Base-by-base conservation (phyloP, 92 coral and sea anemone species). In the Palythoa heliodiscus region DNA sequence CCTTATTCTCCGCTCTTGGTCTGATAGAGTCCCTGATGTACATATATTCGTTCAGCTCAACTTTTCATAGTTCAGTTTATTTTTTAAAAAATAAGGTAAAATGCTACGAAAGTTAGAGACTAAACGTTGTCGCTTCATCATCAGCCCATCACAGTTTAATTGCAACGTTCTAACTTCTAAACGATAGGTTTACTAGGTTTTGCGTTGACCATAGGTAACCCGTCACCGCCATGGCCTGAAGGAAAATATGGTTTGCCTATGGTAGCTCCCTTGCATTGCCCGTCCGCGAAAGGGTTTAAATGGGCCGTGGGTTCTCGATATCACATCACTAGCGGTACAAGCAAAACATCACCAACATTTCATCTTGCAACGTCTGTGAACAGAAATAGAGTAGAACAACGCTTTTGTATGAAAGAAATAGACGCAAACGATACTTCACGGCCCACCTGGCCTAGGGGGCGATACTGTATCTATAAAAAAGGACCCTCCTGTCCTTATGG, bases 391-490 rank as follows among this genome's bases (percentile, higher is more conserved):
- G 66, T 88, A 61, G 77, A 86, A 24, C 87, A 78, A 78, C 76
- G 71, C 47, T 88, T 88, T 73, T 88, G 91, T 25, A 84, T 88
- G 54, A 88, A 88, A 71, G 83, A 82, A 37, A 76, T 76, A 24
- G 86, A 88, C 39, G 88, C 87, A 19, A 84, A 77, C 35, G 84
- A 80, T 13, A 5, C 43, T 23, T 47, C 57, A 47, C 58, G 84
- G 63, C 84, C 84, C 43, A 66, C 88, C 57, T 88, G 91, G 91
- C 91, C 91, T 22, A 5, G 11, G 5, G 91, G 91, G 3, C 78
- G 87, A 77, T 88, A 88, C 71, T 88, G 91, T 29, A 37, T 88
- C 61, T 88, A 68, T 76, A 88, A 88, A 61, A 84, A 84, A 78
- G 88, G 91, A 48, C 70, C 52, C 63, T 52, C 74, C 25, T 88